Evolutionary conservation across 2,113 vertebrate species (phyloP).

Genomic region (Mirounga angustirostris): DNA sequence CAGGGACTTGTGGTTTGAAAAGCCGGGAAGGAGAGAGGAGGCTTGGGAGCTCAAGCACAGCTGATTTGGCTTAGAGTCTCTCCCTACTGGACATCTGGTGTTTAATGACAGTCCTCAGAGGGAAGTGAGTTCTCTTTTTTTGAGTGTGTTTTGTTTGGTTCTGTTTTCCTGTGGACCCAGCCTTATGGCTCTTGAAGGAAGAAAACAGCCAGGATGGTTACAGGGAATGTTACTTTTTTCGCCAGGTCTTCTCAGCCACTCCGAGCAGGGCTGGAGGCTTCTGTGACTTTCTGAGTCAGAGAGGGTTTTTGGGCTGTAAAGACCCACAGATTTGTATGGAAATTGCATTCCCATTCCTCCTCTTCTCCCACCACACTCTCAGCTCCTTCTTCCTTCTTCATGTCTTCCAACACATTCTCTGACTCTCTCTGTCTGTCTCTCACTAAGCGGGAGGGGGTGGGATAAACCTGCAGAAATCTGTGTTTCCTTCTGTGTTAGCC

Average conservation of each 20-base stretch:
- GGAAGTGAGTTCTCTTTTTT: not conserved
- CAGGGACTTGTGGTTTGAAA: not conserved
- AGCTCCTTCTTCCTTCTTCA: not conserved
- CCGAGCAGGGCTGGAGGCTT: not conserved
- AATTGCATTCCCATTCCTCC: not conserved
- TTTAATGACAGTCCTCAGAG: not conserved
- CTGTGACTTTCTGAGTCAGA: fast-evolving
- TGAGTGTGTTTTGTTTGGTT: conserved; percentile 47
- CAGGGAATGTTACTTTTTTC: not conserved
- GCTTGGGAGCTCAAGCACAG: not conserved
- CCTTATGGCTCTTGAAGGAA: not conserved
- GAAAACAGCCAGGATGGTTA: not conserved
- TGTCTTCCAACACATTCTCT: not conserved
- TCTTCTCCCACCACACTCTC: not conserved
- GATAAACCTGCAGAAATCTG: not conserved
- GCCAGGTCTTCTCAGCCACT: not conserved
- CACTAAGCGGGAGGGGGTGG: not conserved
- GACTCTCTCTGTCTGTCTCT: not conserved
- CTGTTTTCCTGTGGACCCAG: conserved; percentile 30
- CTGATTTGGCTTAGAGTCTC: not conserved
- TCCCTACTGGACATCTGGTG: conserved; percentile 48
- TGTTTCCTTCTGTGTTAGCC: not conserved
- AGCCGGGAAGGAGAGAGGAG: no score
- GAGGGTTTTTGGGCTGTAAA: not conserved
- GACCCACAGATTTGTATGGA: not conserved